These are phyloP conservation scores for Camelus bactrianus DNA, from an alignment of 2,113 vertebrate genomes.

Conservation along the genomic window DNA sequence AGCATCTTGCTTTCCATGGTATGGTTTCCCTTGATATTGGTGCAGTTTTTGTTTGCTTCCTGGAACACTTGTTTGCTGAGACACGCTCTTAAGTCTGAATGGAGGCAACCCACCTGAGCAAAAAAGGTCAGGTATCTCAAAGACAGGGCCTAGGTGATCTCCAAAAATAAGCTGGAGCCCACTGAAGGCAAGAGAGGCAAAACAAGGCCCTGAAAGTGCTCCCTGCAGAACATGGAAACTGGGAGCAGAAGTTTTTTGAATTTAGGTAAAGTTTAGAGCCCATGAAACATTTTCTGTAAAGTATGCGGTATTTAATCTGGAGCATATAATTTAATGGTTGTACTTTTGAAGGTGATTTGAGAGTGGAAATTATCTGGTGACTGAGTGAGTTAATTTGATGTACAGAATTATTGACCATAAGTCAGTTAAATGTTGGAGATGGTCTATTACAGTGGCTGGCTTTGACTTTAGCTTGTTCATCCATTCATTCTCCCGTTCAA, in stretches of 20 bases:
- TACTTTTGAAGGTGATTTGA: background rate
- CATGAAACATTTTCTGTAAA: background rate
- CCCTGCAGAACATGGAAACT: background rate
- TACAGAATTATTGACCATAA: background rate
- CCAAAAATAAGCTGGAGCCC: background rate
- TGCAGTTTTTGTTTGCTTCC: background rate
- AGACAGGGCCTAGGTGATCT: background rate
- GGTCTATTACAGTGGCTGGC: background rate
- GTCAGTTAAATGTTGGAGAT: background rate
- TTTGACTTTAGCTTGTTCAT: slow-evolving; percentile 6
- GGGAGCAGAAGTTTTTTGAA: background rate
- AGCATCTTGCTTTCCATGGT: background rate
- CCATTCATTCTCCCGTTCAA: background rate
- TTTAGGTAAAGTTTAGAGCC: background rate
- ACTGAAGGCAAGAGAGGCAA: background rate
- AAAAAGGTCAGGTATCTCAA: background rate
- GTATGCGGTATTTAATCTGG: background rate
- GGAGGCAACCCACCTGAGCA: background rate
- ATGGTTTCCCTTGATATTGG: background rate
- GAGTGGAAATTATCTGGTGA: background rate
- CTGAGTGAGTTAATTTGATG: background rate
- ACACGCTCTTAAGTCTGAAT: background rate
- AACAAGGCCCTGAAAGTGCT: background rate
- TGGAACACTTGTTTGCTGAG: background rate
- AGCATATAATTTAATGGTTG: background rate